Evolutionary conservation across 2,113 vertebrate genomes (phyloP), one percentile per base, ranked within the genome.

Genomic region (Furnarius figulus): DNA sequence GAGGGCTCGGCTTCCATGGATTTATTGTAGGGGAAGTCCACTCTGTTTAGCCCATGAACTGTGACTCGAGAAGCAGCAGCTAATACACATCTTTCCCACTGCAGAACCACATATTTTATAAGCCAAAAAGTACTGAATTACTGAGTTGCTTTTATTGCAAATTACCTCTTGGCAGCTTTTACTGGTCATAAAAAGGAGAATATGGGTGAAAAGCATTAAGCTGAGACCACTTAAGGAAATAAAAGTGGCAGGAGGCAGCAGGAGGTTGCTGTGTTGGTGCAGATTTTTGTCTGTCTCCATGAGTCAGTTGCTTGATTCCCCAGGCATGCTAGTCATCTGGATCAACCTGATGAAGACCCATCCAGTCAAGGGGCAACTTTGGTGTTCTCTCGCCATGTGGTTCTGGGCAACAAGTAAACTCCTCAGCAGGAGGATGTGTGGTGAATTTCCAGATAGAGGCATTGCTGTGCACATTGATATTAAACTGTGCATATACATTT

Each of bases 161-260:
- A 22, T 83, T 63, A n/a, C 42, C 19, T 58, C 27, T 72, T 90
- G 63, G 37, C 50, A 74, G 35, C 16, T 81, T 84, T 78, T 81
- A 27, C 31, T 85, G 33, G 27, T 71, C n/a, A 37, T 89, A 49
- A 75, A 78, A 91, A 81, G 46, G 22, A 63, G 73, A 52, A 27
- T 73, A 73, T 66, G 75, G n/a, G 42, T 92, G 72, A 89, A 81
- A 74, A 95, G 30, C 33, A 52, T 68, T 78, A 63, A 72, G 50
- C 40, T 68, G 53, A 87, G 44, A 61, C 31, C 30, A 33, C 28
- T 47, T 78, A 56, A 27, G 21, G 30, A 67, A 77, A 46, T 89
- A 42, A 81, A 71, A 19, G 39, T 80, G 74, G 23, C n/a, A 53
- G 70, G 44, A 74, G n/a, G 50, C 56, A 61, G 35, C 61, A 72